Conservation (phyloP, 2,888 invertebrate genomes). For the Lithophane socia region DNA sequence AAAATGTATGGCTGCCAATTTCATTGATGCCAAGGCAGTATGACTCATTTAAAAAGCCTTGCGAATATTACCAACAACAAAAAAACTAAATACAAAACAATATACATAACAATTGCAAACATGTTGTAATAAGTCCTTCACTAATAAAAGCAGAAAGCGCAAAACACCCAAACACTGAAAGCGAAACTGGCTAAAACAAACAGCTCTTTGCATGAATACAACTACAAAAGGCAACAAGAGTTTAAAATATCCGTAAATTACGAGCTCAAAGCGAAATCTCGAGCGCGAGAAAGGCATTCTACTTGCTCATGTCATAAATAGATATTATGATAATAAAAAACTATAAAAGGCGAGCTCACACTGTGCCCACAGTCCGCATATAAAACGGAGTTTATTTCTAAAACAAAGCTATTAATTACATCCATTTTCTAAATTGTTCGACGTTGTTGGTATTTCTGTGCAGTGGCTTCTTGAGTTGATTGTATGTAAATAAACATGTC, state of each 20-base stretch:
- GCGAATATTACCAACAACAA: conserved; percentile 3
- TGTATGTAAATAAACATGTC: conserved; percentile 14
- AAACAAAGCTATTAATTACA: conserved; percentile 72
- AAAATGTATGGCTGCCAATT: neutral
- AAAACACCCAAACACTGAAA: conserved; percentile 18
- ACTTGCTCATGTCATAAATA: conserved; percentile 63
- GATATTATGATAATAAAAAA: conserved; percentile 64
- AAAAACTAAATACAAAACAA: neutral
- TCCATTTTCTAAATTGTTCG: conserved; percentile 71
- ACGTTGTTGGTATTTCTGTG: conserved; percentile 62
- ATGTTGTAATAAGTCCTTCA: neutral
- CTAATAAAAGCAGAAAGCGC: neutral
- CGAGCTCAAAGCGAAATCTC: conserved; percentile 47
- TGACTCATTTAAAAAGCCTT: neutral
- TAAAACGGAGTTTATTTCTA: conserved; percentile 68
- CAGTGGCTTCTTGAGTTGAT: conserved; percentile 41
- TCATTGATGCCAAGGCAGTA: neutral
- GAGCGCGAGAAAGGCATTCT: conserved; percentile 46
- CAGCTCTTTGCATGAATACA: conserved; percentile 3
- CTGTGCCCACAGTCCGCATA: conserved; percentile 44
- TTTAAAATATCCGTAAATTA: conserved; percentile 31
- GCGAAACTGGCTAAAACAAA: neutral
- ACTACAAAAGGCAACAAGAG: conserved; percentile 27
- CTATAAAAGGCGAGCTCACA: conserved; percentile 46
- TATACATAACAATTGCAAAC: neutral